Percentiles rank a stretch among this genome's conserved stretches.
Conservation (phyloP, 2,113 vertebrate species). For the Gobius niger region DNA sequence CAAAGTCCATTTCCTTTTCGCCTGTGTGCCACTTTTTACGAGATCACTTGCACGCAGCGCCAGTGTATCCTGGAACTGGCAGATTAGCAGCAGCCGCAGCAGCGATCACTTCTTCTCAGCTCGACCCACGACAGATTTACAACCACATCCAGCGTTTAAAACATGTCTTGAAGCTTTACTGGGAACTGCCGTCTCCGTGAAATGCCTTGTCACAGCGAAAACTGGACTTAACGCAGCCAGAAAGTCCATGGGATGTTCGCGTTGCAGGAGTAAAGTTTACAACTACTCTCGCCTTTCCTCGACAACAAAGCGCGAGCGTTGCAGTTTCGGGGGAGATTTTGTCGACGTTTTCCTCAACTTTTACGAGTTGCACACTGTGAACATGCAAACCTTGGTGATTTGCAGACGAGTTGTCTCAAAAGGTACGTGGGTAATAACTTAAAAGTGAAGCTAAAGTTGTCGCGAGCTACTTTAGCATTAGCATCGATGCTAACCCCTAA, state of each 20-base stretch:
- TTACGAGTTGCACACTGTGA: not conserved
- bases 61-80: slow-evolving; percentile 21
- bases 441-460: not conserved
- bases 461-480: slow-evolving; percentile 36
- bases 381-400: slow-evolving; percentile 17
- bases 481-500: slow-evolving; percentile 51
- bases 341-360: slow-evolving; percentile 45
- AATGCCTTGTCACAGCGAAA: slow-evolving; percentile 50
- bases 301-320: slow-evolving; percentile 37
- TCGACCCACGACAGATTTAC: not conserved
- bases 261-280: slow-evolving; percentile 14
- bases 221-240: slow-evolving; percentile 20
- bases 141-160: not conserved
- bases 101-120: slow-evolving; percentile 11
- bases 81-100: slow-evolving; percentile 45
- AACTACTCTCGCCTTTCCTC: slow-evolving; percentile 41
- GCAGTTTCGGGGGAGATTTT: not conserved
- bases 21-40: not conserved
- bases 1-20: not conserved
- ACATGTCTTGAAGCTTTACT: not conserved
- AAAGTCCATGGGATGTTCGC: not conserved
- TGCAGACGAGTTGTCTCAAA: slow-evolving; percentile 22
- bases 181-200: slow-evolving; percentile 30
- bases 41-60: slow-evolving; percentile 23
- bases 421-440: slow-evolving; percentile 50